These are phyloP conservation scores for Epinephelus coioides DNA, from an alignment of 2,797 vertebrate species.

Conservation along the genomic window DNA sequence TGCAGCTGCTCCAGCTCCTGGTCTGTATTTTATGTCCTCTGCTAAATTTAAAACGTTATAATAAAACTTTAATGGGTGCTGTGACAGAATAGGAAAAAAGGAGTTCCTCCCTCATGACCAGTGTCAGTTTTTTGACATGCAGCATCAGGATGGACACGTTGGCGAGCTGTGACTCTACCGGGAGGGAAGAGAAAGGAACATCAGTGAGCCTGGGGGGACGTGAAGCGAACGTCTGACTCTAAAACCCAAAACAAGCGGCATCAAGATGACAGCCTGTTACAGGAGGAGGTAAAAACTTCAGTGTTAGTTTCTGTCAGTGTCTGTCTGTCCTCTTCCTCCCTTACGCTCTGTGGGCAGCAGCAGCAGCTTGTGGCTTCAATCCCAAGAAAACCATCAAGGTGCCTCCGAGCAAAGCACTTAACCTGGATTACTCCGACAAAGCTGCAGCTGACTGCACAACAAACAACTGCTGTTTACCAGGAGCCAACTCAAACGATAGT, in stretches of 20 bases:
- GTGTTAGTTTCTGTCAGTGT: slow-evolving; percentile 1
- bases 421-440: slow-evolving; percentile 7
- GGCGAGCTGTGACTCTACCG: slow-evolving; percentile 21
- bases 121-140: slow-evolving; percentile 40
- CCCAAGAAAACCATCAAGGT: slow-evolving; percentile 6
- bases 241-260: slow-evolving; percentile 23
- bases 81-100: background rate
- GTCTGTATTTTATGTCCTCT: background rate
- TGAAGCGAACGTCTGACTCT: slow-evolving; percentile 25
- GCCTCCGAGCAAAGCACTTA: slow-evolving; percentile 22
- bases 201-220: background rate
- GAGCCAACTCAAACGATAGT: background rate
- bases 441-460: background rate
- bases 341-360: background rate
- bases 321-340: background rate
- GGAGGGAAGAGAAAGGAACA: slow-evolving; percentile 29
- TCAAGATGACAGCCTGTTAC: slow-evolving; percentile 15
- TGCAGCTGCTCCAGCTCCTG: background rate
- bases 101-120: slow-evolving; percentile 13
- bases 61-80: slow-evolving; percentile 34
- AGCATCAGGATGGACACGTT: slow-evolving; percentile 32
- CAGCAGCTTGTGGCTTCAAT: background rate
- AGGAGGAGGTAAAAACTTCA: slow-evolving; percentile 16
- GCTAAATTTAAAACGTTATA: slow-evolving; percentile 20
- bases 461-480: slow-evolving; percentile 5